Base-by-base conservation (phyloP, 2,888 invertebrate genomes). In the Pollenia amentaria region DNA sequence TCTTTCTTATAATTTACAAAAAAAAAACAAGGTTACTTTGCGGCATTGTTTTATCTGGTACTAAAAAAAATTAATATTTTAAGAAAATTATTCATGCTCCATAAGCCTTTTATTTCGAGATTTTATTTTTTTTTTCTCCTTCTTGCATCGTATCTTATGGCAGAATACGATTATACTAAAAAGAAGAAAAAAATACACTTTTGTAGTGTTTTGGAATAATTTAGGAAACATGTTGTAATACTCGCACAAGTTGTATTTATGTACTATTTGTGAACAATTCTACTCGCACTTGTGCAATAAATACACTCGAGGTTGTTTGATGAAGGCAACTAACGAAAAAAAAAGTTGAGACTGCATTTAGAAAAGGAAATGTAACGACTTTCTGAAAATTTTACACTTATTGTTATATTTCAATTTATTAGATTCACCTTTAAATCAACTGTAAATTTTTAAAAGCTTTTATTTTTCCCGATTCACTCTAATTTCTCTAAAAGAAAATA, bases 21-120 rank as follows among this genome's bases (percentile, higher is more conserved):
- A 29, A 29, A 29, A 29, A 29, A 42, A 64, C 64, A 42, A 64
- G 40, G 11, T 29, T 67, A n/a, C 48, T 48, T 67, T 21, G 21
- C 29, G 46, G 14, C 42, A 72, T 42, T 55, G 55, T 42, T 55
- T 72, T 42, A 55, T 55, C 16, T 18, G 53, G 7, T 48, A 21
- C 46, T 2, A 29, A 69, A 53, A 55, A 70, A 53, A 10, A 44
- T 57, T 72, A 72, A 72, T 65, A 72, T 44, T 48, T 75, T 48
- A 62, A 48, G 18, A 48, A 60, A 62, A 75, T 48, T 75, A 62
- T 38, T 62, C 12, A 48, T 38, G 73, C 60, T 60, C 10, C 16
- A 73, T 60, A 75, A 62, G 48, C 29, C 60, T 48, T 75, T 60
- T 72, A 55, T 55, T 57, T 21, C 14, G n/a, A 7, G 29, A 57